Base-by-base conservation (phyloP, 2,888 invertebrate genomes). In the Drosophila siamana region DNA sequence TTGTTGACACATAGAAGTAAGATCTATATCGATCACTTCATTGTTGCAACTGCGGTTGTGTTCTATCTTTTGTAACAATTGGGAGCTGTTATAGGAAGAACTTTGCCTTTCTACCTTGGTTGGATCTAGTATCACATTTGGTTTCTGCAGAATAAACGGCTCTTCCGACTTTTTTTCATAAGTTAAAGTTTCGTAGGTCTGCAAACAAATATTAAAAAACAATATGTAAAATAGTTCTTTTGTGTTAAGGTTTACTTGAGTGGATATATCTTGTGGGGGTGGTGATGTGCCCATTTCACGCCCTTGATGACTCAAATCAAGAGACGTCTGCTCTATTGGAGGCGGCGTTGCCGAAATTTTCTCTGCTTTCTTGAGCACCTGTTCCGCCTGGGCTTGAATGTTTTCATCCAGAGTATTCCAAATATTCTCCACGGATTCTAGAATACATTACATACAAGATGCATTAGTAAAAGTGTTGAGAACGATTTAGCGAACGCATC, bases 241-340 rank as follows among this genome's bases (percentile, higher is more conserved):
- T 5, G 1, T 5, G 5, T 6, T 26, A 24, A 24, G 7, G 5
- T 48, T 77, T 86, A 96, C 96, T 94, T 97, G 97, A 22, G 97
- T 97, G 24, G 97, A 96, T 88, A 96, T 97, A 90, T 93, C 96
- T 92, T 97, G 97, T 2, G 97, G 97, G 30, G 97, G 96, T 43
- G 97, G 97, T 30, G 97, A 97, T 30, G 97, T 97, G 65, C 96
- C 96, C 50, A 95, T 96, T 63, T 96, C 96, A 43, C 93, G 75
- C 9, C 55, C 74, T 51, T 47, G 28, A 41, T 48, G 44, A 11
- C 13, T 6, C 0, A 48, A 2, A 0, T 56, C 73, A 8, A 51
- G 28, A 1, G 59, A 22, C 22, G 95, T 95, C 9, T 91, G 89
- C 69, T 94, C 94, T 68, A 93, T 91, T 1, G 94, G 94, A 5